phyloP scores from a whole-genome alignment of 2,113 vertebrate genomes.

The Pluvianellus socialis region DNA sequence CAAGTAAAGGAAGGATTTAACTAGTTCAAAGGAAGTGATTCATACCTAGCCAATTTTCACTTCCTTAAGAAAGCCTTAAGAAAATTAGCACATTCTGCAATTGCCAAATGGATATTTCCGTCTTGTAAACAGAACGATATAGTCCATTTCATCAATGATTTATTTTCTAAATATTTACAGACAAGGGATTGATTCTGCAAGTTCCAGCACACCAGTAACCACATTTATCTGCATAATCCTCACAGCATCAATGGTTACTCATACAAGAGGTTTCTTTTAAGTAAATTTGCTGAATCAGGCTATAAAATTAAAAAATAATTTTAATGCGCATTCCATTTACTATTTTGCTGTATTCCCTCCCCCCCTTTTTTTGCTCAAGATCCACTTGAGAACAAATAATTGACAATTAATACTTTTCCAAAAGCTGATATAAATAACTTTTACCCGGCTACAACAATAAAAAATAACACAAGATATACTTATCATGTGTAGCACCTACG shows the following conservation, averaged over 20 bases:
- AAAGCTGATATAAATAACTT: conserved; percentile 11
- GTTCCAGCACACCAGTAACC: background rate
- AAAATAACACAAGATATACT: background rate
- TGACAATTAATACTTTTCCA: conserved; percentile 11
- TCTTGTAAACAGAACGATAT: background rate
- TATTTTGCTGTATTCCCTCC: background rate
- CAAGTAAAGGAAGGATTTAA: conserved; percentile 20
- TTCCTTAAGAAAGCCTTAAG: background rate
- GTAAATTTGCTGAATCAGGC: background rate
- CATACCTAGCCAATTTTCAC: background rate
- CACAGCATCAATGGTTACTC: background rate
- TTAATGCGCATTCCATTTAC: background rate
- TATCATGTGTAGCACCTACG: background rate
- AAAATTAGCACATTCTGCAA: background rate
- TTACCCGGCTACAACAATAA: background rate
- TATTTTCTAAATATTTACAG: conserved; percentile 18
- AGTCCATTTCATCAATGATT: background rate
- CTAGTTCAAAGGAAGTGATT: conserved; percentile 21
- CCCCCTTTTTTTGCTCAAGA: background rate
- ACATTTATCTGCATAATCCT: background rate
- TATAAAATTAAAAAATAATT: background rate
- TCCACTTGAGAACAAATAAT: background rate
- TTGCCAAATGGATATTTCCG: background rate
- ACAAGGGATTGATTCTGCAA: background rate
- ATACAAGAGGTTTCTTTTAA: background rate